Conservation (phyloP, 2,888 invertebrate species). For the Yponomeuta plumbellus region DNA sequence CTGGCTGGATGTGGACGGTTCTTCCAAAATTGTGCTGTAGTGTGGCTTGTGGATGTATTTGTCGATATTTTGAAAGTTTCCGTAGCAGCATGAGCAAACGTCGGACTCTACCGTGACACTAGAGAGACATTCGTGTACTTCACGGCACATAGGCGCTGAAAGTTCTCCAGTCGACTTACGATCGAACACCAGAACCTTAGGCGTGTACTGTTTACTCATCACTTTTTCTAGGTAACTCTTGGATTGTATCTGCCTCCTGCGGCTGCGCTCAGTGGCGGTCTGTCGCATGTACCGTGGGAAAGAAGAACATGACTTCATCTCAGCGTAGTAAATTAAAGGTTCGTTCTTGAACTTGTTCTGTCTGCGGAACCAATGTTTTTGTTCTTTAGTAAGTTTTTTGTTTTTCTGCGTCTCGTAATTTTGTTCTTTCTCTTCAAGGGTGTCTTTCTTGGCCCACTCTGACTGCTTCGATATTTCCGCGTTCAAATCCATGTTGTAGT, state of each 20-base stretch:
- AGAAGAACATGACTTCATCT: neutral
- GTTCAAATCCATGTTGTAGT: too few species aligned
- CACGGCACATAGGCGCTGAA: conserved; percentile 53
- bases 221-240: neutral
- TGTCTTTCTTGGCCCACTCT: too few species aligned
- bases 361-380: too few species aligned
- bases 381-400: neutral
- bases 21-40: conserved; percentile 19
- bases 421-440: neutral
- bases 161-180: conserved; percentile 24
- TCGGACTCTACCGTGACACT: conserved; percentile 35
- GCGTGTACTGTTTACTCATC: conserved; percentile 33
- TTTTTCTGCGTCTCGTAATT: neutral
- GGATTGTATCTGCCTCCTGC: neutral
- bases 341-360: neutral
- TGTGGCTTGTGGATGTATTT: conserved; percentile 26
- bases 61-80: conserved; percentile 50
- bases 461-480: too few species aligned
- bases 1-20: conserved; percentile 23
- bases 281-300: too few species aligned
- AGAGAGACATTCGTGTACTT: conserved; percentile 22
- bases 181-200: conserved; percentile 15
- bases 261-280: neutral
- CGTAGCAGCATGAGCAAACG: conserved; percentile 51
- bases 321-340: neutral